Evolutionary conservation across 2,888 invertebrate genomes (phyloP).

Genomic region (Latrodectus elegans): DNA sequence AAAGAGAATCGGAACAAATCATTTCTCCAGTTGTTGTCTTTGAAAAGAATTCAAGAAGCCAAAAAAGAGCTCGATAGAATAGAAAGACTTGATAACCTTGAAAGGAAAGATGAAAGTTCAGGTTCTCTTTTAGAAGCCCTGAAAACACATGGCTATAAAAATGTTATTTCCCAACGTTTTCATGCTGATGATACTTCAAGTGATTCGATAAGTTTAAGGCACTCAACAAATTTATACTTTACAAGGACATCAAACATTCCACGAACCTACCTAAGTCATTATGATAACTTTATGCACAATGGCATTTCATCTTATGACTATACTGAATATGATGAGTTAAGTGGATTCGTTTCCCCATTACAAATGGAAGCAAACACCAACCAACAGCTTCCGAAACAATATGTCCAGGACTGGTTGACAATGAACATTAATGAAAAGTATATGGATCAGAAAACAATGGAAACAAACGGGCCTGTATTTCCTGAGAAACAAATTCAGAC

Average conservation of each 20-base stretch:
- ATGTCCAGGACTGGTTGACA: constrained; percentile 41
- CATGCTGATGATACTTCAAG: constrained; percentile 35
- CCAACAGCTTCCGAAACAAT: constrained; percentile 23
- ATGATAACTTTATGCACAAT: not conserved
- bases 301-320: not conserved
- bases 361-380: constrained; percentile 9
- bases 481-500: constrained; percentile 9
- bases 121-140: constrained; percentile 70
- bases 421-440: constrained; percentile 21
- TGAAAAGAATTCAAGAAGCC: constrained; percentile 62
- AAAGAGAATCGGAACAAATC: constrained; percentile 32
- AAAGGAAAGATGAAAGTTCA: constrained; percentile 30
- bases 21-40: constrained; percentile 51
- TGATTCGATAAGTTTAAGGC: constrained; percentile 6
- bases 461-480: not conserved
- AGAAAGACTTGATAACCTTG: constrained; percentile 10
- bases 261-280: not conserved
- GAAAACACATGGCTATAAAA: constrained; percentile 71
- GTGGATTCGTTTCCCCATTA: not conserved
- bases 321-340: not conserved
- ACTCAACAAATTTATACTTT: constrained; percentile 8
- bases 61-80: constrained; percentile 56
- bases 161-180: constrained; percentile 69
- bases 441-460: not conserved
- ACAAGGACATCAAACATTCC: constrained; percentile 23